Conservation (phyloP, 2,113 vertebrate species). For the Laticauda laticaudata region DNA sequence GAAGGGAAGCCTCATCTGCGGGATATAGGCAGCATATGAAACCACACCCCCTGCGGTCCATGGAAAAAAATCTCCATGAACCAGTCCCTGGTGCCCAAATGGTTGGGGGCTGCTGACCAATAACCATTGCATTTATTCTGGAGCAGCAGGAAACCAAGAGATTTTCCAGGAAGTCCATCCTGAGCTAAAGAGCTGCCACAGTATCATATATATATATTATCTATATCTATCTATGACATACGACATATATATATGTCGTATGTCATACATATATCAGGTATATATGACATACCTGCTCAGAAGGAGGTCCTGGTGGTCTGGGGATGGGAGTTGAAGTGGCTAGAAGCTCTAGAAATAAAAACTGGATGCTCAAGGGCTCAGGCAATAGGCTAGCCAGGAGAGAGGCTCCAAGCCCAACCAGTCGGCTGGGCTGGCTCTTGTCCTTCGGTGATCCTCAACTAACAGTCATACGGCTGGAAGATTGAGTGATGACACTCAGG, state of each 20-base stretch:
- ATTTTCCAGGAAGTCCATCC: background rate
- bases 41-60: too few species aligned
- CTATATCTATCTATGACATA: too few species aligned
- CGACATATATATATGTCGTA: too few species aligned
- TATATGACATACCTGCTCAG: conserved; percentile 39
- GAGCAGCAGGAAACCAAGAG: background rate
- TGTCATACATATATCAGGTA: too few species aligned
- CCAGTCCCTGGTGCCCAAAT: too few species aligned
- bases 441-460: conserved; percentile 81
- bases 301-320: background rate
- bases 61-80: too few species aligned
- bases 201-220: too few species aligned
- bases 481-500: conserved; percentile 72
- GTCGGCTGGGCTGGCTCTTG: background rate
- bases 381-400: background rate
- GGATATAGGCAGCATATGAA: too few species aligned
- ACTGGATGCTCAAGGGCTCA: background rate
- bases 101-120: too few species aligned
- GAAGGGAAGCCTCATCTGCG: too few species aligned
- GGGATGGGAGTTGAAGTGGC: background rate
- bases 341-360: background rate
- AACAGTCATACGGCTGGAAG: conserved; percentile 76
- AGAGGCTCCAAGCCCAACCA: background rate
- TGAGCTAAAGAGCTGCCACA: background rate
- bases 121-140: background rate